phyloP scores from a whole-genome alignment of 2,113 vertebrate genomes.

The Malurus cyaneus region DNA sequence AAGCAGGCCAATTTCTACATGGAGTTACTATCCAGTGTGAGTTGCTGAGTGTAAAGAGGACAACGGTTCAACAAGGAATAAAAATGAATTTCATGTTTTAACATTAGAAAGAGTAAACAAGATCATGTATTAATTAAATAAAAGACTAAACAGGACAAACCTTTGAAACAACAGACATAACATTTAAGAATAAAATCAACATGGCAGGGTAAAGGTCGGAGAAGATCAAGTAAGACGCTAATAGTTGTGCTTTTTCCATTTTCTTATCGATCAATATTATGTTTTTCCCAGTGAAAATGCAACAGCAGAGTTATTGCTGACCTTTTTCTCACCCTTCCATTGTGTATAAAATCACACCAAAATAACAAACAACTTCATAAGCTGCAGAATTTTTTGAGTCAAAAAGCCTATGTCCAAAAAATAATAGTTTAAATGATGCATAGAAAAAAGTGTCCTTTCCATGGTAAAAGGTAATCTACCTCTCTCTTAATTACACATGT shows the following conservation, averaged over 20 bases:
- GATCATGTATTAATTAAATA: conserved; percentile 74
- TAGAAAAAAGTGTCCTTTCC: background rate
- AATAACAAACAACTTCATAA: conserved; percentile 82
- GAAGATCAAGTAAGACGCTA: conserved; percentile 78
- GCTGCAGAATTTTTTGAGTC: conserved; percentile 62
- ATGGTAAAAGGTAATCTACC: background rate
- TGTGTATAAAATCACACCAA: conserved; percentile 73
- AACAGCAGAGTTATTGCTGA: conserved; percentile 79
- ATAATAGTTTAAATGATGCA: conserved; percentile 42
- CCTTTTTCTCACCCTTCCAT: conserved; percentile 80
- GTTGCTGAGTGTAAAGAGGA: conserved; percentile 46
- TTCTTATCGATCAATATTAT: conserved; percentile 82
- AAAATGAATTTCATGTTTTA: conserved; percentile 65
- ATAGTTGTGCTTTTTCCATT: conserved; percentile 79
- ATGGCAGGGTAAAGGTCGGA: conserved; percentile 76
- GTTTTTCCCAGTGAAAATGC: conserved; percentile 75
- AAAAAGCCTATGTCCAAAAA: conserved; percentile 45
- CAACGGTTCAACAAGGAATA: conserved; percentile 68
- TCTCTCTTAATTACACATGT: background rate
- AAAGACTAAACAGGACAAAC: conserved; percentile 77
- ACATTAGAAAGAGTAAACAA: conserved; percentile 66
- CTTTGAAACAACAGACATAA: conserved; percentile 75
- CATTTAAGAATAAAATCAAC: conserved; percentile 78
- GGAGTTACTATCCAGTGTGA: background rate
- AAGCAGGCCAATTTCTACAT: background rate